Percentiles rank a stretch among this genome's conserved stretches.
Evolutionary conservation across 2,888 invertebrate genomes (phyloP).

Genomic region (Thecocarcelia acutangulata): DNA sequence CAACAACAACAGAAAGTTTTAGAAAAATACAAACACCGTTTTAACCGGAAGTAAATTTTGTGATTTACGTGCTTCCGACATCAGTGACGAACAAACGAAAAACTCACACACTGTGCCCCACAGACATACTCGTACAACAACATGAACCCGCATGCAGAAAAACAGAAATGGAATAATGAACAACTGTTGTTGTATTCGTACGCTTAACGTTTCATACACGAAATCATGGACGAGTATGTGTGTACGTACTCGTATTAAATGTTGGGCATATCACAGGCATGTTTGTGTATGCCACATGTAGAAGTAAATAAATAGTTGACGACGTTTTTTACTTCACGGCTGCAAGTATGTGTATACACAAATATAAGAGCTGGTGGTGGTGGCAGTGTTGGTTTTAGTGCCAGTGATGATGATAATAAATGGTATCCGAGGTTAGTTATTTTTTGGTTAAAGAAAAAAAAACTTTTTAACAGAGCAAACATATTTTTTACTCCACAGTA

Average conservation of each 20-base stretch:
- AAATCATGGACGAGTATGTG: background rate
- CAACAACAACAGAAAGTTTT: constrained; percentile 1
- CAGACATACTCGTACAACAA: background rate
- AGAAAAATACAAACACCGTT: constrained; percentile 63
- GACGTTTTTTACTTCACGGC: constrained; percentile 20
- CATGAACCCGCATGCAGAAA: background rate
- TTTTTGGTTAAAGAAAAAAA: constrained; percentile 45
- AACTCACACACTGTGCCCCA: constrained; percentile 6
- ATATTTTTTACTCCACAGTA: constrained; percentile 8
- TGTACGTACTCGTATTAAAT: background rate
- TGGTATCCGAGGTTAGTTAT: constrained; percentile 70
- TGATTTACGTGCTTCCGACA: constrained; percentile 70
- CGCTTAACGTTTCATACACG: constrained; percentile 1
- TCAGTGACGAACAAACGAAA: constrained; percentile 58
- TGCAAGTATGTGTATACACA: background rate
- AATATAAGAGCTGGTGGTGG: background rate
- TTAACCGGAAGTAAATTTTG: constrained; percentile 70
- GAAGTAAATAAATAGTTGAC: constrained; percentile 28
- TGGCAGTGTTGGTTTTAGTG: constrained; percentile 13
- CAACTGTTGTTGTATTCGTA: constrained; percentile 35
- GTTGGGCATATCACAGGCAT: background rate
- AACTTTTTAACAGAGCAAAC: background rate
- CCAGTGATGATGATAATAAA: constrained; percentile 60
- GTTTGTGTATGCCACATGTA: background rate
- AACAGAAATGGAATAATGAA: constrained; percentile 19